Conservation (phyloP, 2,113 vertebrate species). For the Dinomys branickii region DNA sequence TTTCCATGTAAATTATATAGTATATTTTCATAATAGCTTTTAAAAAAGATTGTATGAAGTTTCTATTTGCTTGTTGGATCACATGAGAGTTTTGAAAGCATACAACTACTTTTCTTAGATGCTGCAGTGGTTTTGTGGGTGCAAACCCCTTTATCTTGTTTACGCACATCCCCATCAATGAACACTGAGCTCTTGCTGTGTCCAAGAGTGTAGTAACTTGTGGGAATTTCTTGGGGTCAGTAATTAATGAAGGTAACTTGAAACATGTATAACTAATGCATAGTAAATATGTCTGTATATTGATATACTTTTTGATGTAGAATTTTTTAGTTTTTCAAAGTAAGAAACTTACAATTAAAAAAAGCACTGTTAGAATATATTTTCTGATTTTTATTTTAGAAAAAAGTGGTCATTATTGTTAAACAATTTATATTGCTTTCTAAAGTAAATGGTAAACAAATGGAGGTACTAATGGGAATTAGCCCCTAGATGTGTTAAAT, state of each 20-base stretch:
- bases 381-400: constrained; percentile 13
- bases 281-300: not conserved
- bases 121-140: not conserved
- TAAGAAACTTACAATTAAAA: not conserved
- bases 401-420: not conserved
- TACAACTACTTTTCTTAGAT: not conserved
- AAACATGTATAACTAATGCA: not conserved
- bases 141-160: not conserved
- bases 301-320: not conserved
- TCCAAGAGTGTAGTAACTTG: not conserved
- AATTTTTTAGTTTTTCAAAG: not conserved
- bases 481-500: not conserved
- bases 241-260: not conserved
- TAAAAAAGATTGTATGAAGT: not conserved
- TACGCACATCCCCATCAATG: not conserved
- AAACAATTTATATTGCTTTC: not conserved
- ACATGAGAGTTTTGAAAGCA: constrained; percentile 26
- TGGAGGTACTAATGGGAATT: not conserved
- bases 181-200: not conserved
- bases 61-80: constrained; percentile 39
- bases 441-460: constrained; percentile 33
- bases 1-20: not conserved
- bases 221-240: not conserved
- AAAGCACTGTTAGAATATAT: not conserved
- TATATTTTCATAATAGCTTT: not conserved